Percentiles rank a stretch among this genome's conserved stretches.
These are phyloP conservation scores for Rhodophaea formosa DNA, from an alignment of 2,888 invertebrate genomes.

Conservation along the genomic window DNA sequence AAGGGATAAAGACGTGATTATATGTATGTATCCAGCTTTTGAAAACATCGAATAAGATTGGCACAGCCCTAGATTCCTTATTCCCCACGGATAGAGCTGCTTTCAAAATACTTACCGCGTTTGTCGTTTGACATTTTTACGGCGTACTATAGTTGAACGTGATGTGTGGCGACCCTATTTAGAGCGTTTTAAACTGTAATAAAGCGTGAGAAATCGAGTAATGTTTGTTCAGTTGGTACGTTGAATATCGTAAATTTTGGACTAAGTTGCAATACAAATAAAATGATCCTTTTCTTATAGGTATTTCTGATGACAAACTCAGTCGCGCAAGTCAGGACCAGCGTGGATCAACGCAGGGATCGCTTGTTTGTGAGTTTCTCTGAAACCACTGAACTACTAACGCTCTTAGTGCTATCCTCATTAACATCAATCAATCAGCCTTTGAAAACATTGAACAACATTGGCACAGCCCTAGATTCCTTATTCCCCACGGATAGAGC, in stretches of 20 bases:
- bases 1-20: too few relatives aligned
- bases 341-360: too few relatives aligned
- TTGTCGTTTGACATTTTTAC: conserved; percentile 18
- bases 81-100: neutral
- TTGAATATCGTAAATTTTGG: neutral
- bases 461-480: neutral
- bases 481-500: neutral
- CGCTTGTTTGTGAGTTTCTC: too few relatives aligned
- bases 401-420: too few relatives aligned
- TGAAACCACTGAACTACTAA: too few relatives aligned
- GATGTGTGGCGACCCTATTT: conserved; percentile 15
- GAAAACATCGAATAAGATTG: neutral
- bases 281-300: neutral
- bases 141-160: conserved; percentile 18
- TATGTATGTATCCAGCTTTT: too few relatives aligned
- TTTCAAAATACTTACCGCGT: conserved; percentile 19
- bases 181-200: conserved; percentile 11
- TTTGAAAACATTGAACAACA: neutral
- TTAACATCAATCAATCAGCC: too few relatives aligned
- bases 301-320: too few relatives aligned
- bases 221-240: neutral
- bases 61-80: neutral
- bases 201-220: neutral
- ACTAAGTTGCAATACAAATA: neutral
- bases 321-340: too few relatives aligned